A percentile compares a stretch with the other conserved stretches of the same genome.
Evolutionary conservation across 2,113 vertebrate genomes (phyloP).

Genomic region (Phaetusa simplex): DNA sequence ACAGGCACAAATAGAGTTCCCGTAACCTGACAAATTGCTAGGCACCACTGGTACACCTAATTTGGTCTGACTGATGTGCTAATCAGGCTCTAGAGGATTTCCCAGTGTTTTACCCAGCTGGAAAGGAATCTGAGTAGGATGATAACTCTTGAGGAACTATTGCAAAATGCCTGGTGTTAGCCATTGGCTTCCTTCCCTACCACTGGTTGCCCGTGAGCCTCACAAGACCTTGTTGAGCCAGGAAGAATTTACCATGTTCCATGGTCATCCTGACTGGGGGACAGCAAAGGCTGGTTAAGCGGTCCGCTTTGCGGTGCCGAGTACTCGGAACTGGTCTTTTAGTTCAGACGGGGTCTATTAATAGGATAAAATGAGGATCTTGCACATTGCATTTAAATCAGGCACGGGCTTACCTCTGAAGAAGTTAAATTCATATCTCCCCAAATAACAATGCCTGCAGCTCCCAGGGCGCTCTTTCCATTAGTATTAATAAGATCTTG

Average conservation of each 20-base stretch:
- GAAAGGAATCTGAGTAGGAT: not conserved
- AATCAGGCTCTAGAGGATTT: not conserved
- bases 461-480: constrained; percentile 80
- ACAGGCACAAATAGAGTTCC: not conserved
- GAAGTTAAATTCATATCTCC: constrained; percentile 80
- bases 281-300: not conserved
- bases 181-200: not conserved
- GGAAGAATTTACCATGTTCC: not conserved
- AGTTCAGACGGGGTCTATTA: not conserved
- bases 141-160: not conserved
- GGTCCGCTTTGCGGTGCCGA: not conserved
- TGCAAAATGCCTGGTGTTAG: not conserved
- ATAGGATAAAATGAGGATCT: not conserved
- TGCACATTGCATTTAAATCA: not conserved
- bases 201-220: not conserved
- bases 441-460: constrained; percentile 82
- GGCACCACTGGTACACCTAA: not conserved
- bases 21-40: not conserved
- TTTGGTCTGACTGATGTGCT: not conserved
- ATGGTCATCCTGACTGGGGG: not conserved
- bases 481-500: constrained; percentile 80
- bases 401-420: constrained; percentile 71
- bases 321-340: not conserved
- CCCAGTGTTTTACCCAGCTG: not conserved
- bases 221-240: not conserved